Evolutionary conservation across 2,113 vertebrate species (phyloP), one percentile per base, ranked within the genome.

Genomic region (Cebidichthys violaceus): DNA sequence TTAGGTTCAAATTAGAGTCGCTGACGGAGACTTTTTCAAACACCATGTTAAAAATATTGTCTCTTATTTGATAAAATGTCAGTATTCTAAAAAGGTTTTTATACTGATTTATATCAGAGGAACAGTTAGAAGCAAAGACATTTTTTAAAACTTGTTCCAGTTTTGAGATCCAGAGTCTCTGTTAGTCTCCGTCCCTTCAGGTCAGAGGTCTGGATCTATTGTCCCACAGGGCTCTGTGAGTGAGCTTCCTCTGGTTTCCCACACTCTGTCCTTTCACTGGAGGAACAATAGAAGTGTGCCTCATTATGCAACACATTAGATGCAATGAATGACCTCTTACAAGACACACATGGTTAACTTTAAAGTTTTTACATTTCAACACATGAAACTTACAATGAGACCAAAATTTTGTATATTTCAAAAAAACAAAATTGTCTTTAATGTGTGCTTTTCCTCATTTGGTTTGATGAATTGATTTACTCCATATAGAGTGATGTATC

Each of bases 251-350:
- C 75, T 80, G 67, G 60, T 88, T 91, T 93, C 92, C 78, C 86
- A 91, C 87, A 91, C 69, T 85, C 69, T 70, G 70, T 73, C 62
- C 57, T 52, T 79, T 82, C 52, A 83, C 41, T 50, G 22, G 31
- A 62, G 52, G 45, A 81, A 88, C 82, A 87, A 89, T 74, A 78
- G 77, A 81, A 73, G 89, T 86, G 86, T 89, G 87, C 33, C 77
- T 70, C 24, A 59, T 86, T 75, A 60, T 62, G 59, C 55, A 47
- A 66, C 68, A 18, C 43, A 35, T 84, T 22, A 65, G 24, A 55
- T 27, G 33, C 50, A 1, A 4, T 65, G 7, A 43, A 35, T 43
- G 47, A 77, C 33, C 29, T 77, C 70, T 22, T 59, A 45, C 29
- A 76, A 29, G 20, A 60, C 20, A 4, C 9, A 47, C 11, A 64